Conservation (phyloP, 1,140 invertebrate species). For the Trigoniulus corallinus region DNA sequence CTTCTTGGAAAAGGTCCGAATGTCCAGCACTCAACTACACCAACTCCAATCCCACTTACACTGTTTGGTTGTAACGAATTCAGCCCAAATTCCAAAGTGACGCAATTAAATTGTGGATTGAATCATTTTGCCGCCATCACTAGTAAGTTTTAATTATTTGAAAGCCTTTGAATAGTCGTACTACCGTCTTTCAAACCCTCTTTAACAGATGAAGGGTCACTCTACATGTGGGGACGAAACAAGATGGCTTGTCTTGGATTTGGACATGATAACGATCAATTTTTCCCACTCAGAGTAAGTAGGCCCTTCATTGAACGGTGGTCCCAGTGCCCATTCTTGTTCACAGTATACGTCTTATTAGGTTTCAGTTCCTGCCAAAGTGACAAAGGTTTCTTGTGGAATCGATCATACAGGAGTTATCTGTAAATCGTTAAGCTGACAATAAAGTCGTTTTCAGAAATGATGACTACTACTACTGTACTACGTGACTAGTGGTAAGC, state of each 20-base stretch:
- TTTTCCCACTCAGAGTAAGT: constrained; percentile 66
- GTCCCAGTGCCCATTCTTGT: constrained; percentile 7
- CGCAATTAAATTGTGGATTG: constrained; percentile 50
- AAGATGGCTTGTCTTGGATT: constrained; percentile 63
- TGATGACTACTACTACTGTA: no score
- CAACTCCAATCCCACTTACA: constrained; percentile 51
- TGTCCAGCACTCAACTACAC: constrained; percentile 41
- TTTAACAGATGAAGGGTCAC: constrained; percentile 38
- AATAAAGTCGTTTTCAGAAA: constrained; percentile 25
- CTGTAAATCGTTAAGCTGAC: constrained; percentile 43
- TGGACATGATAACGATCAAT: constrained; percentile 58
- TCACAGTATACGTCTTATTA: constrained; percentile 17
- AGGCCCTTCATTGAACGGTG: constrained; percentile 1
- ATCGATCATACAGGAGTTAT: constrained; percentile 68
- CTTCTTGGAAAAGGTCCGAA: constrained; percentile 73
- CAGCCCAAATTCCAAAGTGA: constrained; percentile 44
- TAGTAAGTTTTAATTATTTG: constrained; percentile 15
- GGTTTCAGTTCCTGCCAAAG: constrained; percentile 54
- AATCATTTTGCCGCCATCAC: constrained; percentile 62
- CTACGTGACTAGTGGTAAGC: no score
- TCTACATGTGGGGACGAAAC: constrained; percentile 84
- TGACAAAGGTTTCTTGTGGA: constrained; percentile 53
- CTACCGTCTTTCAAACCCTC: background rate
- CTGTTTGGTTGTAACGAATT: constrained; percentile 76
- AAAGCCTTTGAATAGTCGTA: constrained; percentile 12